phyloP scores from a whole-genome alignment of 2,113 vertebrate species.

The Haemorhous mexicanus region DNA sequence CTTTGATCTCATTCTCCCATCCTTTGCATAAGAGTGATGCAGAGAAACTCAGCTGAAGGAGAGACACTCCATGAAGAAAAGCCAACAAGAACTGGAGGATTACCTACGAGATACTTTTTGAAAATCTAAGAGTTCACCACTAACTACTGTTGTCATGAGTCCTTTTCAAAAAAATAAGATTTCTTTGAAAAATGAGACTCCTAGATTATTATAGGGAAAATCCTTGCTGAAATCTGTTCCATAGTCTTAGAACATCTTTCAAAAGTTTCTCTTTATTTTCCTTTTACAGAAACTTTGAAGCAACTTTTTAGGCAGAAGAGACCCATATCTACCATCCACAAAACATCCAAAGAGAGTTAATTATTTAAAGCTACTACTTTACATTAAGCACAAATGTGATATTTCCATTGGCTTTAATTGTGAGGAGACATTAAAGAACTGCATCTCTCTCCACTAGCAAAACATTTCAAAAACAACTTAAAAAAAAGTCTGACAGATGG shows the following conservation, averaged over 20 bases:
- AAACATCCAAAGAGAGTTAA: not conserved
- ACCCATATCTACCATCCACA: not conserved
- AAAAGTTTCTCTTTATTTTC: not conserved
- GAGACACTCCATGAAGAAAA: not conserved
- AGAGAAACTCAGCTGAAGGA: not conserved
- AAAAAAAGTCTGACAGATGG: constrained; percentile 31
- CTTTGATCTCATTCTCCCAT: not conserved
- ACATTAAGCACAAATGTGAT: not conserved
- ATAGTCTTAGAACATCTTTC: not conserved
- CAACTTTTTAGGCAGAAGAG: not conserved
- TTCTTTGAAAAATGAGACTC: not conserved
- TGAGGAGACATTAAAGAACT: not conserved
- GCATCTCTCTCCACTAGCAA: not conserved
- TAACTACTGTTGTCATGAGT: not conserved
- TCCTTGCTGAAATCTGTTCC: not conserved
- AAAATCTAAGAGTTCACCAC: not conserved
- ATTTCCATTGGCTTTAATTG: not conserved
- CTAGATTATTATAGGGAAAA: not conserved
- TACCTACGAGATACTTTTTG: not conserved
- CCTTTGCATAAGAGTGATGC: not conserved
- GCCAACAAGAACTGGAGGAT: not conserved
- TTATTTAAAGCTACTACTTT: constrained; percentile 1
- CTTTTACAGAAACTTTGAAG: not conserved
- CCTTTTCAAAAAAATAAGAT: not conserved
- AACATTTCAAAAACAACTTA: constrained; percentile 11